Evolutionary conservation across 2,888 invertebrate species (phyloP), one percentile per base, ranked within the genome.

Genomic region (Tanaodytes sp.): DNA sequence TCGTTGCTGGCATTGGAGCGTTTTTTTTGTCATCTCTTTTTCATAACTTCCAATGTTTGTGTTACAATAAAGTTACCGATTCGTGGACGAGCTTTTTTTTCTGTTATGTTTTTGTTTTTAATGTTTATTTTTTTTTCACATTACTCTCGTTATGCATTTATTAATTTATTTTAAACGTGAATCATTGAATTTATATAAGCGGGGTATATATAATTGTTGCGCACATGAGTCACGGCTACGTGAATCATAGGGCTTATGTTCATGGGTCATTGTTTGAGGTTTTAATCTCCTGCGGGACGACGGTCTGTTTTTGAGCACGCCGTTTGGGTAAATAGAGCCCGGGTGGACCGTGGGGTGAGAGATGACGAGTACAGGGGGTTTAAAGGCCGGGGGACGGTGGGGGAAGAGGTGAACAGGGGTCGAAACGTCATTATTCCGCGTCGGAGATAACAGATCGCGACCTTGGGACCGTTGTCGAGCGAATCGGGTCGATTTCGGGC

Each of bases 211-310:
- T 52, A 58, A 65, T 65, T 58, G 58, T 39, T 36, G 15, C 8
- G 36, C 39, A 33, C n/a, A 49, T 65, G 65, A 65, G 30, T 65
- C 58, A 65, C n/a, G n/a, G n/a, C 43, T 37, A 37, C 27, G 16
- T 64, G 64, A 64, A 37, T 64, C 57, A 64, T 57, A 64, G 51
- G 57, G 51, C 64, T 49, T 27, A 49, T 15, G 57, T 20, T 46
- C 64, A 58, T 45, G 33, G 65, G 58, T 58, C 65, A 52, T 57
- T 65, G 51, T 65, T 65, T 65, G 45, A 51, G 58, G 57, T 33
- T 37, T 57, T 64, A 64, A 64, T 57, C 57, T 57, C 16, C 33
- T 12, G 11, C 37, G 61, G 61, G 23, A 23, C 23, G 23, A n/a
- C n/a, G n/a, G n/a, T n/a, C n/a, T n/a, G n/a, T n/a, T n/a, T n/a